Base-by-base conservation (phyloP, 1,140 invertebrate genomes). In the Sarcophaga bullata region DNA sequence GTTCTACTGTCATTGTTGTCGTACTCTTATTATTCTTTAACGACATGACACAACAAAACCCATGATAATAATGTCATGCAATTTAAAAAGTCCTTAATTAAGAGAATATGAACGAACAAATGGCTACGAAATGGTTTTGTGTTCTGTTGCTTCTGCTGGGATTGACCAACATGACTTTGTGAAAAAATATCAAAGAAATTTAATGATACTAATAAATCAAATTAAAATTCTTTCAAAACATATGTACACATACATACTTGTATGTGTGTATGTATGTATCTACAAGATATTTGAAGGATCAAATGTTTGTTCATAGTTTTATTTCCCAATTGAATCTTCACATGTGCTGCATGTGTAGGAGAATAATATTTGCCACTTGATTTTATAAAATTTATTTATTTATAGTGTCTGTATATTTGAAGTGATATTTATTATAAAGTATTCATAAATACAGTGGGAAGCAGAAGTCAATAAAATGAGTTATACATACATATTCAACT, bases 191-290 rank as follows among this genome's bases (percentile, higher is more conserved):
- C 54, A 58, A 58, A 58, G 50, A n/a, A 58, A 58, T n/a, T 58
- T 58, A 58, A 58, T 58, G 54, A 58, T 58, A 58, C 54, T 58
- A 58, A 58, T 58, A 58, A 58, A 58, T 58, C 54, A 58, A 58
- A 58, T 58, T 58, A 58, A 58, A 58, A 58, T 58, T 58, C 54
- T 58, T 58, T 58, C 54, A 58, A 58, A n/a, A 15, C 15, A 58
- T n/a, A 37, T 37, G 25, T 37, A 37, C 25, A 37, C 4, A 37
- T 37, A 4, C 4, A 37, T 37, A 4, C 4, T 2, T 37, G 25
- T 37, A 37, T 4, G 4, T 37, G 4, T 37, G 25, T 37, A 37
- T 37, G 25, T 37, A 37, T 37, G 25, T 37, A 58, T 58, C 54
- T 58, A 58, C 54, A 58, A 58, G 54, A 58, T 58, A 58, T 58